Evolutionary conservation across 2,113 vertebrate species (phyloP).

Genomic region (Etia nguti): DNA sequence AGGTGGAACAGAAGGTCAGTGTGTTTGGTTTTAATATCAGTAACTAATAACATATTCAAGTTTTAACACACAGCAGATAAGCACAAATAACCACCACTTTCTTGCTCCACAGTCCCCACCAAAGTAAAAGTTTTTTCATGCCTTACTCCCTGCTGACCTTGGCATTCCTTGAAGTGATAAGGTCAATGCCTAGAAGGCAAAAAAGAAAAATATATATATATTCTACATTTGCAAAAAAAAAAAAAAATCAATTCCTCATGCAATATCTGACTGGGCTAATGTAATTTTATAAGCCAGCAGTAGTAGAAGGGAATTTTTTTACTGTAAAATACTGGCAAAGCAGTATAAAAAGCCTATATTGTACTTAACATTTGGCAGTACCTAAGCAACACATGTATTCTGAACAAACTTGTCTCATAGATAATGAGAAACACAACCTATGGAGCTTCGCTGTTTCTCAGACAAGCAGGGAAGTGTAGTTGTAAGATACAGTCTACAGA

Average conservation of each 20-base stretch:
- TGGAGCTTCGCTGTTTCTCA: not conserved
- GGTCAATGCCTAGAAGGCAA: not conserved
- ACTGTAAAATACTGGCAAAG: not conserved
- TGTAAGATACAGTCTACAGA: not conserved
- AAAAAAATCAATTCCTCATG: not conserved
- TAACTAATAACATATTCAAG: not conserved
- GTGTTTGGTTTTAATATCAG: not conserved
- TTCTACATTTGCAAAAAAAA: not conserved
- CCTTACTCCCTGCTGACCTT: not conserved
- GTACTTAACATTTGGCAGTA: not conserved
- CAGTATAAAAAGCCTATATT: not conserved
- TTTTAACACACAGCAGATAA: not conserved
- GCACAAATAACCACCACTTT: not conserved
- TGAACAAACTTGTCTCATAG: not conserved
- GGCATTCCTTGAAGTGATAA: not conserved
- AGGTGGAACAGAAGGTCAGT: not conserved
- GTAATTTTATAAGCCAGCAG: not conserved
- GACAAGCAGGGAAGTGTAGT: not conserved
- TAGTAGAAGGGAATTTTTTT: not conserved
- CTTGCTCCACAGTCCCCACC: not conserved
- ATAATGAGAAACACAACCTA: accelerated
- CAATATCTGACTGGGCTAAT: not conserved
- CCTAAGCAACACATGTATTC: not conserved
- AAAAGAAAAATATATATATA: not conserved
- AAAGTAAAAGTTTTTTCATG: not conserved